Evolutionary conservation across 2,113 vertebrate species (phyloP), one percentile per base, ranked within the genome.

Genomic region (Dolichotis patagonum): DNA sequence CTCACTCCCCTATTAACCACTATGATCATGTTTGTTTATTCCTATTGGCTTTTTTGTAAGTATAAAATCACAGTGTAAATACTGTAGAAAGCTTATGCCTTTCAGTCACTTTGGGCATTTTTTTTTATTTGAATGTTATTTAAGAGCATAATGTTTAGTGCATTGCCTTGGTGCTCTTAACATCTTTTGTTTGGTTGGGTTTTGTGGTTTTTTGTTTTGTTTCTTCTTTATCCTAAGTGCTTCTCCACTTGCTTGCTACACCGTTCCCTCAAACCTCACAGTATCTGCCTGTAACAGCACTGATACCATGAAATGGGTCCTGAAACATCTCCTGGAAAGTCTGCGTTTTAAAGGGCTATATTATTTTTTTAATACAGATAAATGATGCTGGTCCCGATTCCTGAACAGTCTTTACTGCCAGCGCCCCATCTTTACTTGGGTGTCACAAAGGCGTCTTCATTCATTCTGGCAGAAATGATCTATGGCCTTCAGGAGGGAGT

Each of bases 61-160:
- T 54, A 10, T 11, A 38, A n/a, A 41, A 58, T 10, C 35, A 1
- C 1, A 0, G 75, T 17, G 1, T 38, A 5, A 1, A 9, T 13
- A 24, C 28, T 3, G 0, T 65, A 38, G 35, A 32, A 12, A 38
- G 30, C 43, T 73, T 13, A 1, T 22, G 60, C 71, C 20, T 89
- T 65, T 77, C 24, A 24, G 28, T 86, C 43, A 35, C 13, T 12
- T 3, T 10, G 78, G 17, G 17, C 46, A 35, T 20, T 69, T 78
- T 19, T 78, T 19, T 82, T 24, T n/a, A 35, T 19, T 81, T 83
- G 54, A 65, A 20, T 52, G 8, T 49, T 75, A 32, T 87, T n/a
- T 13, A n/a, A 67, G 54, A 60, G 35, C 6, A 0, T 28, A 20
- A 2, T 43, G 62, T 63, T 10, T 7, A 19, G 16, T 30, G 24